These are phyloP conservation scores for Listronotus bonariensis DNA, from an alignment of 1,140 invertebrate species.

Conservation along the genomic window DNA sequence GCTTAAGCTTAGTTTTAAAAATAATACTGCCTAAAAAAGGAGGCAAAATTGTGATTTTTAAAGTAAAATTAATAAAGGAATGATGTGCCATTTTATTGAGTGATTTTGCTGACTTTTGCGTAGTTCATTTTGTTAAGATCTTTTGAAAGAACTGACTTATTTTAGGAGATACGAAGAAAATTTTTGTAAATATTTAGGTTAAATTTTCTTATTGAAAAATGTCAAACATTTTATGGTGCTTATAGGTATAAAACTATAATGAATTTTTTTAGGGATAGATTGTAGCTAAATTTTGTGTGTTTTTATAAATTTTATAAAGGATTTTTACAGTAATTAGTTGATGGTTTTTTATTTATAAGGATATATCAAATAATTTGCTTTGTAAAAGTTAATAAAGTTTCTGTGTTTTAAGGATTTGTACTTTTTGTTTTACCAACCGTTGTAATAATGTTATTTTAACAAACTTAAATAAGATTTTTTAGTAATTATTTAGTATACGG, in stretches of 20 bases:
- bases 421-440: no score
- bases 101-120: constrained; percentile 31
- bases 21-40: constrained; percentile 21
- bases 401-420: no score
- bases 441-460: no score
- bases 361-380: constrained; percentile 3
- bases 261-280: constrained; percentile 41
- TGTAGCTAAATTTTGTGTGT: constrained; percentile 46
- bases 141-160: constrained; percentile 13
- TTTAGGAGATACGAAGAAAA: constrained; percentile 7
- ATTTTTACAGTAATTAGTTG: constrained; percentile 20
- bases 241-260: constrained; percentile 39
- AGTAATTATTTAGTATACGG: no score
- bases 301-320: constrained; percentile 48
- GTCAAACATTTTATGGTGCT: constrained; percentile 52
- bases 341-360: constrained; percentile 10
- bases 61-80: constrained; percentile 21
- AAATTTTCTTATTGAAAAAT: constrained; percentile 42
- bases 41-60: constrained; percentile 32
- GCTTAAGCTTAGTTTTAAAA: constrained; percentile 20
- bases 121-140: constrained; percentile 12
- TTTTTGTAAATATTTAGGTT: constrained; percentile 42
- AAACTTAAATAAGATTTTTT: no score
- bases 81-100: constrained; percentile 39
- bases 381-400: no score